These are phyloP conservation scores for Promerops cafer DNA, from an alignment of 2,113 vertebrate species.

Conservation along the genomic window DNA sequence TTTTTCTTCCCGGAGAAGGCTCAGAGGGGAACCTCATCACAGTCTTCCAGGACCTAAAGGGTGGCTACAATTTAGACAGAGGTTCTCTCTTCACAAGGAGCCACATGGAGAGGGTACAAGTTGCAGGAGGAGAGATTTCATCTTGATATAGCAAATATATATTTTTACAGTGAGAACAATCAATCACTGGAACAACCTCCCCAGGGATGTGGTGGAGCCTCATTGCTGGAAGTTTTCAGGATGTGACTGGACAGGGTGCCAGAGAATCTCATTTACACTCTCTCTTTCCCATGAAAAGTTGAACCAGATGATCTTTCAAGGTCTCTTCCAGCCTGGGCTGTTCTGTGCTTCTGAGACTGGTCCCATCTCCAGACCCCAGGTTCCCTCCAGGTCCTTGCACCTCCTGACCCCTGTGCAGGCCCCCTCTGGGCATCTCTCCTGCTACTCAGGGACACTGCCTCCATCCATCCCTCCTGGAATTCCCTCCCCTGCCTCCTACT, in stretches of 20 bases:
- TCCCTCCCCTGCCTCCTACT: neutral
- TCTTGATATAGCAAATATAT: neutral
- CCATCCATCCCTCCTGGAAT: neutral
- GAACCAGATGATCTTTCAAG: neutral
- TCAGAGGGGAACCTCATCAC: neutral
- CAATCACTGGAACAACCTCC: neutral
- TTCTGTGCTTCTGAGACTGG: neutral
- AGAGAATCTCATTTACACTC: neutral
- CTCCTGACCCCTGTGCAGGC: neutral
- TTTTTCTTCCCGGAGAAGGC: neutral
- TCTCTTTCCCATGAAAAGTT: neutral
- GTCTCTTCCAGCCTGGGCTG: neutral
- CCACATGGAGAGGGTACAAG: neutral
- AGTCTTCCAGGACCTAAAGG: neutral
- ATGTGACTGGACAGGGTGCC: neutral
- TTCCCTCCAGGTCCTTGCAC: neutral
- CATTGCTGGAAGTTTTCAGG: neutral
- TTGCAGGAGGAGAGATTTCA: neutral
- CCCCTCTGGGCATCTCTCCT: accelerated
- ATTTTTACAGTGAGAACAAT: neutral
- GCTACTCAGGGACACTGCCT: neutral
- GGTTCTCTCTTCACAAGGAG: neutral
- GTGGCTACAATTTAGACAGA: neutral
- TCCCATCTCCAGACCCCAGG: neutral
- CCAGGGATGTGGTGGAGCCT: neutral